Conservation (phyloP, 1,140 invertebrate species). For the Microplitis mediator region DNA sequence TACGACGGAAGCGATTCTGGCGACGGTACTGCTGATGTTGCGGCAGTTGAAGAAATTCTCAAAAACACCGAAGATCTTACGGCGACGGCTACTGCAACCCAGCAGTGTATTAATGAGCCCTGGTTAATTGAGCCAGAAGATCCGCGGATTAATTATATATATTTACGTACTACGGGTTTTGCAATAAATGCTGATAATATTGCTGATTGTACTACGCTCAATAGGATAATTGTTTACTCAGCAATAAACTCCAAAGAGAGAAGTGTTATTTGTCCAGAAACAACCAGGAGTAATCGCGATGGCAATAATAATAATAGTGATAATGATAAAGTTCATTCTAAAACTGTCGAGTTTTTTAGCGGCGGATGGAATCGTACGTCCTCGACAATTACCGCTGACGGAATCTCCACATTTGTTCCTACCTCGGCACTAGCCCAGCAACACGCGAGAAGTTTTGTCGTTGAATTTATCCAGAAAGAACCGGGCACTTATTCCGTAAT, state of each 20-base stretch:
- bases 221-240: constrained; percentile 76
- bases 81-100: constrained; percentile 47
- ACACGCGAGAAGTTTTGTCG: constrained; percentile 71
- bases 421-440: constrained; percentile 48
- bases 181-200: constrained; percentile 63
- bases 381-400: constrained; percentile 8
- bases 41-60: constrained; percentile 54
- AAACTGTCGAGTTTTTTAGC: constrained; percentile 73
- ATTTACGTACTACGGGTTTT: constrained; percentile 71
- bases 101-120: constrained; percentile 71
- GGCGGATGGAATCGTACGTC: constrained; percentile 70
- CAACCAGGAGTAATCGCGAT: too few species aligned
- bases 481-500: constrained; percentile 74
- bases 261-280: constrained; percentile 71
- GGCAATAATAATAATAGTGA: not conserved
- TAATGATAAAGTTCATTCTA: constrained; percentile 39
- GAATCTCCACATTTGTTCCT: constrained; percentile 3
- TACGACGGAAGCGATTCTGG: not conserved
- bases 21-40: constrained; percentile 36
- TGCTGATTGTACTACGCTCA: constrained; percentile 70
- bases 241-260: constrained; percentile 66
- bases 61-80: constrained; percentile 53
- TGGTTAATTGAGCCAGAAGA: constrained; percentile 80
- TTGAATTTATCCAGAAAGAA: constrained; percentile 74
- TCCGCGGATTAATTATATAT: constrained; percentile 72